Percentiles rank a stretch among this genome's conserved stretches.
Evolutionary conservation across 2,113 vertebrate species (phyloP).

Genomic region (Chaetops frenatus): DNA sequence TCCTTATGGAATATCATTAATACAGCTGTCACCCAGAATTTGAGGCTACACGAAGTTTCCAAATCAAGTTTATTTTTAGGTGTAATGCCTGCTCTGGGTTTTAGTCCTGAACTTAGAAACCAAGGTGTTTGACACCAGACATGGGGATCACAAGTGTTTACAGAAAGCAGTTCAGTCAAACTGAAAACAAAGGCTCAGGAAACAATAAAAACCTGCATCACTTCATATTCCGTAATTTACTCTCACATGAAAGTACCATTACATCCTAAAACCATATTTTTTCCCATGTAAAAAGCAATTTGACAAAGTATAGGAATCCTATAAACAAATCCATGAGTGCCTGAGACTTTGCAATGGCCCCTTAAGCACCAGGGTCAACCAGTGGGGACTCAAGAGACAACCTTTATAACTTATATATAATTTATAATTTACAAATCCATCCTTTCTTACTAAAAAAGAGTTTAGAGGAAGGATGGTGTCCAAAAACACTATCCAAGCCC

Average conservation of each 20-base stretch:
- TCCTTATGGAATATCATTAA: background rate
- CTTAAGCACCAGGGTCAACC: background rate
- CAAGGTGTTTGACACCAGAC: background rate
- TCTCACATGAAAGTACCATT: background rate
- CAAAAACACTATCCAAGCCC: background rate
- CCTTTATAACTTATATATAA: background rate
- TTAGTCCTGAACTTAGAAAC: background rate
- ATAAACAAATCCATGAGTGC: background rate
- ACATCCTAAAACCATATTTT: background rate
- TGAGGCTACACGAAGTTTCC: background rate
- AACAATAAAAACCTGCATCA: background rate
- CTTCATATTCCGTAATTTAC: background rate
- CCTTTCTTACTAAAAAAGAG: background rate
- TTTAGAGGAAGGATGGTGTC: background rate
- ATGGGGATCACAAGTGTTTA: rapidly evolving
- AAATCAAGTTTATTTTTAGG: background rate
- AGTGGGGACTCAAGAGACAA: background rate
- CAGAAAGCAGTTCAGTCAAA: background rate
- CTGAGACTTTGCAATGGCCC: background rate
- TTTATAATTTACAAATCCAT: background rate
- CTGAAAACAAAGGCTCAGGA: background rate
- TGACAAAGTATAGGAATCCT: background rate
- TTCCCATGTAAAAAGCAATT: background rate
- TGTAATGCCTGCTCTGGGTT: background rate
- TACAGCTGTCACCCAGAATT: background rate